Conservation (phyloP, 35 echinoderm and acorn worm genomes). For the Ophiothrix spiculata region DNA sequence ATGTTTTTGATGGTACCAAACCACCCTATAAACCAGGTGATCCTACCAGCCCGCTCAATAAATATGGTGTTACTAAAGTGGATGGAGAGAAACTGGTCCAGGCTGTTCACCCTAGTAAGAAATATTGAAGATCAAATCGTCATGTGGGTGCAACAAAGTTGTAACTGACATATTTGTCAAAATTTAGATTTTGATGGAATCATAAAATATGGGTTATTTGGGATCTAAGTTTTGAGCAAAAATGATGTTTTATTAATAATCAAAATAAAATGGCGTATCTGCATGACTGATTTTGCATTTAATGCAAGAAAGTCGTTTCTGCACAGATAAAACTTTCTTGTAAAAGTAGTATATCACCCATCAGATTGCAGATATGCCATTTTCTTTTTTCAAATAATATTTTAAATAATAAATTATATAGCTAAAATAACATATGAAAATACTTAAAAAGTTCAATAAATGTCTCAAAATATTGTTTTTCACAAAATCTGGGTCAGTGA, state of each 20-base stretch:
- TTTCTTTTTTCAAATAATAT: too few relatives aligned
- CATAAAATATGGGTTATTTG: background rate
- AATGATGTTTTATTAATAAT: background rate
- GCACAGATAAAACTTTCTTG: too few relatives aligned
- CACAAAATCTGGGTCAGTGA: too few relatives aligned
- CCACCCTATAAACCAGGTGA: conserved; percentile 84
- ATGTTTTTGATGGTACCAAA: conserved; percentile 93
- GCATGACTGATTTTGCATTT: background rate
- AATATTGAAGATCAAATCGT: background rate
- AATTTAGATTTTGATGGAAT: background rate
- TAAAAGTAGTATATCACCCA: too few relatives aligned
- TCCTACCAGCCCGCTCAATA: conserved; percentile 80
- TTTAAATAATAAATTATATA: too few relatives aligned
- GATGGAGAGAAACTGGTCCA: conserved; percentile 64
- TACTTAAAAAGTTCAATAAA: too few relatives aligned
- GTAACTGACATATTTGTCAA: background rate
- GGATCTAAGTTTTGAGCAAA: background rate
- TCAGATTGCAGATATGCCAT: too few relatives aligned
- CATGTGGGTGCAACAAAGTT: background rate
- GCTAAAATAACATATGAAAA: too few relatives aligned
- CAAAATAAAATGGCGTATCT: background rate
- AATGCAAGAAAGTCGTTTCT: too few relatives aligned
- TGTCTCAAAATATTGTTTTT: too few relatives aligned
- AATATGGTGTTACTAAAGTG: conserved; percentile 81
- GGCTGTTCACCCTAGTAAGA: conserved; percentile 55